These are phyloP conservation scores for Discoglossus pictus DNA, from an alignment of 2,797 vertebrate species.

Conservation along the genomic window DNA sequence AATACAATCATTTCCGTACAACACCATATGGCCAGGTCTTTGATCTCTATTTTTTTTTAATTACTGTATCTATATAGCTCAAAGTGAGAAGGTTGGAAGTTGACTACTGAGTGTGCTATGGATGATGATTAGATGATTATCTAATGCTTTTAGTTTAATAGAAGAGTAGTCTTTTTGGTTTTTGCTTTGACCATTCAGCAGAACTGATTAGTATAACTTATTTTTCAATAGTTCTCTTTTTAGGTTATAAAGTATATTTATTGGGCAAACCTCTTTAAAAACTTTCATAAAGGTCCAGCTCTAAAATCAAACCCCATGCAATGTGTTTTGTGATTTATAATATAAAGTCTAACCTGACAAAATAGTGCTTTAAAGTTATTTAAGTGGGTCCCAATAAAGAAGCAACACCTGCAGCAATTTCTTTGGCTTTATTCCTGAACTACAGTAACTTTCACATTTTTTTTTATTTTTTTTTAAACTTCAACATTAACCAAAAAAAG, in stretches of 20 bases:
- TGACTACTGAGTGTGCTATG: no score
- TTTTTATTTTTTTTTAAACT: constrained; percentile 27
- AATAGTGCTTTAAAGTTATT: constrained; percentile 34
- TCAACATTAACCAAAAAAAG: constrained; percentile 38
- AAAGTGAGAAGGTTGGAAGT: no score
- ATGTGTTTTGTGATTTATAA: constrained; percentile 34
- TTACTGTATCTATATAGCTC: no score
- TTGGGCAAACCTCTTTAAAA: constrained; percentile 16
- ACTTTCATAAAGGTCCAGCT: constrained; percentile 7
- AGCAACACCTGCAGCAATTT: constrained; percentile 48
- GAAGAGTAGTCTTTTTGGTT: no score
- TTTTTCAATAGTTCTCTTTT: constrained; percentile 19
- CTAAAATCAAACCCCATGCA: constrained; percentile 36
- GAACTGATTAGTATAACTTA: constrained; percentile 1
- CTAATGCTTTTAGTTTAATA: no score
- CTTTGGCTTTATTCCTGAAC: constrained; percentile 28
- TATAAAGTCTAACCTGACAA: constrained; percentile 30
- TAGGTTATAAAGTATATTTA: constrained; percentile 27
- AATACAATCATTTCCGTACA: no score
- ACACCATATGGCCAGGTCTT: no score
- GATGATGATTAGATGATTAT: no score
- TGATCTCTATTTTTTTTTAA: no score
- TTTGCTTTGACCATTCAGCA: constrained; percentile 7
- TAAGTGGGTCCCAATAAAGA: constrained; percentile 41
- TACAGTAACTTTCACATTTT: constrained; percentile 37